Evolutionary conservation across 2,797 vertebrate species (phyloP).

Genomic region (Loriculus beryllinus): DNA sequence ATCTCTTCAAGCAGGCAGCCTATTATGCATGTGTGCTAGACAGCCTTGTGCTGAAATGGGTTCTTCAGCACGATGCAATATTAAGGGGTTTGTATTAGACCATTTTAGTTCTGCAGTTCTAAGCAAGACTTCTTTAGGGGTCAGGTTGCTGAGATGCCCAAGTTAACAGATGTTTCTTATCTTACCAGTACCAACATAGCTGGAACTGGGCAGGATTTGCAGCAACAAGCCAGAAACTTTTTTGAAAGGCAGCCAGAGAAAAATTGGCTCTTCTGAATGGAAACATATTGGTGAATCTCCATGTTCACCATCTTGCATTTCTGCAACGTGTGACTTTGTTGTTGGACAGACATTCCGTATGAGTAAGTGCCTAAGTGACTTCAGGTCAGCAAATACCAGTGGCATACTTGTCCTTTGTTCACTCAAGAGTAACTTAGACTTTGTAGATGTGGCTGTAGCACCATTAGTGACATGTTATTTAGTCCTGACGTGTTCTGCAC

Average conservation of each 20-base stretch:
- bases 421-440: not conserved
- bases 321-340: not conserved
- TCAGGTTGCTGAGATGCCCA: not conserved
- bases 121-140: not conserved
- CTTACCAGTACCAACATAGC: not conserved
- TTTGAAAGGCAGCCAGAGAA: not conserved
- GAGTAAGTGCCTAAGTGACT: slow-evolving; percentile 16
- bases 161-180: not conserved
- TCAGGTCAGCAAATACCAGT: not conserved
- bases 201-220: not conserved
- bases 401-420: not conserved
- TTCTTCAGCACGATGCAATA: not conserved
- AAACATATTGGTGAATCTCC: not conserved
- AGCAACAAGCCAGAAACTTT: not conserved
- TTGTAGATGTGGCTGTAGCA: not conserved
- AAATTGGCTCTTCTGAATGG: not conserved
- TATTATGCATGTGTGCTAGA: no score
- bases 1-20: not conserved
- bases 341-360: not conserved
- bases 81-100: not conserved
- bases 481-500: not conserved
- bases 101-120: not conserved
- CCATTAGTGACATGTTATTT: not conserved
- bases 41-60: not conserved
- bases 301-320: not conserved